Evolutionary conservation across 2,797 vertebrate genomes (phyloP).

Genomic region (Pelochelys cantorii): DNA sequence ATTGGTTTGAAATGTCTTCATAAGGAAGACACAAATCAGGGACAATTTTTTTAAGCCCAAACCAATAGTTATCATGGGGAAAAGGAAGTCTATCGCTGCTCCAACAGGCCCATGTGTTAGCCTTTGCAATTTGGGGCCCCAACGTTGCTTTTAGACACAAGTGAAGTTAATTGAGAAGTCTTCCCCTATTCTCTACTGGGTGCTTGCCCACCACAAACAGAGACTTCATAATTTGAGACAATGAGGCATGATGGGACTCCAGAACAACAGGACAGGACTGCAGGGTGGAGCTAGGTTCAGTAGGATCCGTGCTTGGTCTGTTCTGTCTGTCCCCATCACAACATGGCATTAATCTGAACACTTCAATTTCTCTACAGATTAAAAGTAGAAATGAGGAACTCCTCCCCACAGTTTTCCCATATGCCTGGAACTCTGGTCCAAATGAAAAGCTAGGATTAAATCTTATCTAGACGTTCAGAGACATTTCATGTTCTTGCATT

Average conservation of each 20-base stretch:
- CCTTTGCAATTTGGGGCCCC: not conserved
- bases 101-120: not conserved
- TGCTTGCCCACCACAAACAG: conserved; percentile 9
- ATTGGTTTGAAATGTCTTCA: not conserved
- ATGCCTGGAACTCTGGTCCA: not conserved
- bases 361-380: not conserved
- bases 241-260: not conserved
- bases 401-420: not conserved
- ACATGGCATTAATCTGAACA: not conserved
- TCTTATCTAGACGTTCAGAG: not conserved
- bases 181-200: not conserved
- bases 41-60: not conserved
- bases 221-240: not conserved
- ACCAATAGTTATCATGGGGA: not conserved
- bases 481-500: not conserved
- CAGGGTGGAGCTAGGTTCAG: not conserved
- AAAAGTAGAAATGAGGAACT: not conserved
- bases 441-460: not conserved
- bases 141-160: conserved; percentile 10
- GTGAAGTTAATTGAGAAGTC: conserved; percentile 3
- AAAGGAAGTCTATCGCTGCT: not conserved
- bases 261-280: no score
- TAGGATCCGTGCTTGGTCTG: not conserved
- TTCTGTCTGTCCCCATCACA: not conserved
- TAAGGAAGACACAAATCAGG: not conserved